Percentiles rank a stretch among this genome's conserved stretches.
Evolutionary conservation across 92 coral and sea anemone species (phyloP).

Genomic region (Epizoanthus rinbou): DNA sequence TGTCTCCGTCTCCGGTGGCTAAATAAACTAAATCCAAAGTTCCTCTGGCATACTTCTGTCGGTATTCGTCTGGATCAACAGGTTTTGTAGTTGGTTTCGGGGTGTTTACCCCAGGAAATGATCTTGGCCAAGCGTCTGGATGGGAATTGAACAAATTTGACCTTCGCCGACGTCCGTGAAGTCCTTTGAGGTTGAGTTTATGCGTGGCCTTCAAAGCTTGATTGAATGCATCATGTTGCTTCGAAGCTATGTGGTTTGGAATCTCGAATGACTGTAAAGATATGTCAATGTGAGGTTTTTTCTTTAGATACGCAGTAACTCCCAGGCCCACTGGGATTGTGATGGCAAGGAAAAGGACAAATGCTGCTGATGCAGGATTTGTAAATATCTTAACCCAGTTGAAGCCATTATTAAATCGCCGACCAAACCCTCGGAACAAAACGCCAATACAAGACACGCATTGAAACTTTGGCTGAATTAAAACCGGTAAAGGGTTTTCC

Average conservation of each 20-base stretch:
- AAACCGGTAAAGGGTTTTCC: constrained; percentile 40
- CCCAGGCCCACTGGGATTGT: constrained; percentile 58
- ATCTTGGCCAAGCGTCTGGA: constrained; percentile 38
- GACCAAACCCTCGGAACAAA: not conserved
- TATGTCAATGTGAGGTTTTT: constrained; percentile 56
- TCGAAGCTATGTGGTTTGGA: constrained; percentile 75
- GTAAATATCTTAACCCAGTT: constrained; percentile 32
- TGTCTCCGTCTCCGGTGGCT: constrained; percentile 70
- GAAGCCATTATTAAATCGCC: not conserved
- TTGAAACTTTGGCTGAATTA: constrained; percentile 70
- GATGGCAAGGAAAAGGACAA: constrained; percentile 44
- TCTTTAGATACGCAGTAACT: constrained; percentile 4
- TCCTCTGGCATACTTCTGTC: constrained; percentile 52
- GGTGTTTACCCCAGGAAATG: constrained; percentile 34
- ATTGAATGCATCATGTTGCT: constrained; percentile 57
- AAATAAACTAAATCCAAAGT: constrained; percentile 83
- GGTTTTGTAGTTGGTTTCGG: constrained; percentile 23
- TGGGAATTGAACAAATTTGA: not conserved
- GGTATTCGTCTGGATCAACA: constrained; percentile 39
- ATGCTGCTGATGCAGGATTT: constrained; percentile 42
- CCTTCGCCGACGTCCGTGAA: constrained; percentile 19
- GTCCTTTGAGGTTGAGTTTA: not conserved
- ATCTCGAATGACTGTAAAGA: constrained; percentile 78
- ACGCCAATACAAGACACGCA: constrained; percentile 23
- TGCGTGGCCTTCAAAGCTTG: constrained; percentile 56